Evolutionary conservation across 2,888 invertebrate species (phyloP).

Genomic region (Drosophila fungiperda): DNA sequence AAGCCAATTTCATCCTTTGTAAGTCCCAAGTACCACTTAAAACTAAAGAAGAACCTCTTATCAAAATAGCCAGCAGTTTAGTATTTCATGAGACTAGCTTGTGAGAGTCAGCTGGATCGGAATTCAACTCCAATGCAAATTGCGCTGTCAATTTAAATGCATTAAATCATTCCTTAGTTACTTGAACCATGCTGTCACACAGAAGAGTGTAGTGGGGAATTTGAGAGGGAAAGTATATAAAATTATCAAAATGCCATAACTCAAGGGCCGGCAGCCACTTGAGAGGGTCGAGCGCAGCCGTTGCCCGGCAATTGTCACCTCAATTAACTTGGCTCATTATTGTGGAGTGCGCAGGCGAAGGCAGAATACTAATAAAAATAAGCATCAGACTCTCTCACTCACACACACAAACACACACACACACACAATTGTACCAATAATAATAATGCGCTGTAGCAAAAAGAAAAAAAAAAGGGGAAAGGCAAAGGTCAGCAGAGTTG

Average conservation of each 20-base stretch:
- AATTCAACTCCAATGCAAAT: constrained; percentile 31
- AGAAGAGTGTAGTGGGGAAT: constrained; percentile 32
- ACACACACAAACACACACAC: constrained; percentile 7
- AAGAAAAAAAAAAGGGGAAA: constrained; percentile 25
- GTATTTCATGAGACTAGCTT: constrained; percentile 11
- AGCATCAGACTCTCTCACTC: background rate
- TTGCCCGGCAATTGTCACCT: constrained; percentile 71
- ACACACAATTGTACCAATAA: constrained; percentile 33
- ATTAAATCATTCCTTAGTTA: constrained; percentile 55
- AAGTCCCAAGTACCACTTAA: background rate
- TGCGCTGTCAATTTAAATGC: constrained; percentile 54
- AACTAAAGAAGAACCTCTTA: constrained; percentile 2
- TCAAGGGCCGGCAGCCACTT: constrained; percentile 45
- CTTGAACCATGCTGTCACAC: constrained; percentile 29
- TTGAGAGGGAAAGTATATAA: constrained; percentile 51
- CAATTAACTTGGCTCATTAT: constrained; percentile 76
- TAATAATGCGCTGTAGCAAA: constrained; percentile 33
- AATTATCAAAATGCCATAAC: constrained; percentile 75
- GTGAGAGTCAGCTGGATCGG: constrained; percentile 14
- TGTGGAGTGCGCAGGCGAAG: constrained; percentile 49
- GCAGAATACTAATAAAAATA: constrained; percentile 47
- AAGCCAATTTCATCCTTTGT: constrained; percentile 3
- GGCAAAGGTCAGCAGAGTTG: constrained; percentile 64
- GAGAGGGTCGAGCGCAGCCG: constrained; percentile 37
- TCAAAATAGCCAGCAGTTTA: background rate